Evolutionary conservation across 1,140 invertebrate genomes (phyloP), one percentile per base, ranked within the genome.

Genomic region (Proales similis): DNA sequence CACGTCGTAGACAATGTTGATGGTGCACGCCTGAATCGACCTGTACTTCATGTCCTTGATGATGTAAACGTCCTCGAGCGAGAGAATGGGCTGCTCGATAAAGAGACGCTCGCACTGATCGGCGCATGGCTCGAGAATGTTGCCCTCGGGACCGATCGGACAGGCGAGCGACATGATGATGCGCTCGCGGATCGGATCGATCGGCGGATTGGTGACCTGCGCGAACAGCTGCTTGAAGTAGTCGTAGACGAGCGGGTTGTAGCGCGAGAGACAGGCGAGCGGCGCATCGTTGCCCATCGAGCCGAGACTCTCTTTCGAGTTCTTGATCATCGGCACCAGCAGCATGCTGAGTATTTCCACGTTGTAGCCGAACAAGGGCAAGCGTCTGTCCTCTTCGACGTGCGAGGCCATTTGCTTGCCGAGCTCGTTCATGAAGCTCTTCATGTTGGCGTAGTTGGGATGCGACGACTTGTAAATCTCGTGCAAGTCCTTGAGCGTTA

Each of bases 211-310:
- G 64, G 94, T 99, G 42, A 97, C 93, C 19, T 57, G 51, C 22
- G 94, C 94, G 78, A 98, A 98, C n/a, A 97, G 79, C 74, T 99
- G 94, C 72, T 98, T 96, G 77, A 99, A 98, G 73, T 98, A 99
- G 66, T 92, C 89, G 74, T 94, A 98, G 1, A 88, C 80, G 43
- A 95, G 76, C 1, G 94, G 94, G 71, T 92, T 88, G 77, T 90
- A 96, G 67, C 84, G 79, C 3, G 93, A 97, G 6, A 98, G 80
- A 70, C 93, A 97, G 5, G 94, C 93, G 61, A 98, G 74, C 0
- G 94, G 93, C 0, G 90, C 87, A 78, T 99, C 94, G 74, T 98
- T 98, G 39, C 94, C 94, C 94, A 99, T 98, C 3, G 91, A 95
- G 27, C 94, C 94, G 11, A 98, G 78, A 4, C 93, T 90, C 82